Evolutionary conservation across 2,113 vertebrate species (phyloP).

Genomic region (Etia nguti): DNA sequence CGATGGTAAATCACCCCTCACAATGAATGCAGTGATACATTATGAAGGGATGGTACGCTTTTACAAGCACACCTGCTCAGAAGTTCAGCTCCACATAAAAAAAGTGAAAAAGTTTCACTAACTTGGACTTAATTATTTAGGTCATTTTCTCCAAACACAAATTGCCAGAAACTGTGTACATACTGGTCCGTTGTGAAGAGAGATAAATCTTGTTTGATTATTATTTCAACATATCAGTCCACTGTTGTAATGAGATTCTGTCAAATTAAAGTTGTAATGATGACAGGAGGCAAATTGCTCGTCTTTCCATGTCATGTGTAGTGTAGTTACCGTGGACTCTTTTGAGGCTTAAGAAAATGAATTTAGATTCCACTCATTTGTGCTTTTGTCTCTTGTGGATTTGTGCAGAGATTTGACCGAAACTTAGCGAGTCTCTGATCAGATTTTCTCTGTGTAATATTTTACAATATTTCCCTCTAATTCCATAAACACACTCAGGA

Average conservation of each 20-base stretch:
- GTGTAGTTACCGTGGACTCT: neutral
- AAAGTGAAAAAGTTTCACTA: neutral
- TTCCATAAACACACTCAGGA: neutral
- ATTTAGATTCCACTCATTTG: constrained; percentile 21
- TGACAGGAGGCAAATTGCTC: neutral
- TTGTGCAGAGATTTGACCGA: neutral
- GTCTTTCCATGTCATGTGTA: neutral
- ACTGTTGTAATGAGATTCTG: constrained; percentile 5
- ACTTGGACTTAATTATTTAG: constrained; percentile 20
- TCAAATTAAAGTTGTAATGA: neutral
- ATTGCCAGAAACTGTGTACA: neutral
- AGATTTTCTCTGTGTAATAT: neutral
- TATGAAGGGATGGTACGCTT: neutral
- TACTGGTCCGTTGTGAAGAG: neutral
- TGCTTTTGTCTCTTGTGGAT: neutral
- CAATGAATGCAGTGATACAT: neutral
- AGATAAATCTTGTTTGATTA: neutral
- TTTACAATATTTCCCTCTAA: neutral
- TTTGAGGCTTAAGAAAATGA: neutral
- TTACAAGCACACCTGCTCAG: neutral
- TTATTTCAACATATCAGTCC: neutral
- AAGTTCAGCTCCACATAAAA: neutral
- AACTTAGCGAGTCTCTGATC: neutral
- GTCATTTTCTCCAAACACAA: neutral
- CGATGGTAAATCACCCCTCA: neutral